A percentile compares a stretch with the other conserved stretches of the same genome.
phyloP scores from a whole-genome alignment of 2,888 invertebrate genomes.

The Boloria selene region DNA sequence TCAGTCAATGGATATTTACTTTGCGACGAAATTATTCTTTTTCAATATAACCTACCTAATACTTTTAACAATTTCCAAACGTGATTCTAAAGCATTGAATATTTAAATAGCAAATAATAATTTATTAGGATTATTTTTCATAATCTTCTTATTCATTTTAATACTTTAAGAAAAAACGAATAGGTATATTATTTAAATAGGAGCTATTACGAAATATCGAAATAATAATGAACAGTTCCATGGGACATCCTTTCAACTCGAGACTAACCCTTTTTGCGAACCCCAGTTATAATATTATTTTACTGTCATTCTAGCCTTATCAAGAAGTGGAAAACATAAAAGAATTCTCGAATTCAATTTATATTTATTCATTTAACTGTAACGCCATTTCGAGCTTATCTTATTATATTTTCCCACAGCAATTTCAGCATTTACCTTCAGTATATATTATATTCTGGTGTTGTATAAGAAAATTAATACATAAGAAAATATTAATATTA shows the following conservation, averaged over 20 bases:
- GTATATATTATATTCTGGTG: not conserved
- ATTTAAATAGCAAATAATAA: too few relatives aligned
- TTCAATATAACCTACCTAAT: too few relatives aligned
- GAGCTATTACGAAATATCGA: too few relatives aligned
- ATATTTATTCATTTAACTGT: constrained; percentile 33
- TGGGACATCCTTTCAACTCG: constrained; percentile 28
- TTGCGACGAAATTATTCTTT: not conserved
- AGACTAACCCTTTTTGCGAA: constrained; percentile 25
- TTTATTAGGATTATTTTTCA: too few relatives aligned
- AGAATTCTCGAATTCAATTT: constrained; percentile 31
- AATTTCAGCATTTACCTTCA: not conserved
- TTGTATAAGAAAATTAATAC: too few relatives aligned
- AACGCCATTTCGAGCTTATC: constrained; percentile 16
- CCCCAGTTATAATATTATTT: constrained; percentile 29
- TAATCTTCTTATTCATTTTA: too few relatives aligned
- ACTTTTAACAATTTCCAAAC: too few relatives aligned
- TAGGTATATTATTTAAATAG: not conserved
- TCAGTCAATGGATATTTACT: constrained; percentile 4
- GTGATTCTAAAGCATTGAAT: too few relatives aligned
- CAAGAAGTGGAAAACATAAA: constrained; percentile 33
- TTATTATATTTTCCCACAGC: not conserved
- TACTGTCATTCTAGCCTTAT: constrained; percentile 32
- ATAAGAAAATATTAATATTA: too few relatives aligned
- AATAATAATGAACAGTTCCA: not conserved
- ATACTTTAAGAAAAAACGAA: not conserved